Base-by-base conservation (phyloP, 2,113 vertebrate genomes). In the Clarias magur region DNA sequence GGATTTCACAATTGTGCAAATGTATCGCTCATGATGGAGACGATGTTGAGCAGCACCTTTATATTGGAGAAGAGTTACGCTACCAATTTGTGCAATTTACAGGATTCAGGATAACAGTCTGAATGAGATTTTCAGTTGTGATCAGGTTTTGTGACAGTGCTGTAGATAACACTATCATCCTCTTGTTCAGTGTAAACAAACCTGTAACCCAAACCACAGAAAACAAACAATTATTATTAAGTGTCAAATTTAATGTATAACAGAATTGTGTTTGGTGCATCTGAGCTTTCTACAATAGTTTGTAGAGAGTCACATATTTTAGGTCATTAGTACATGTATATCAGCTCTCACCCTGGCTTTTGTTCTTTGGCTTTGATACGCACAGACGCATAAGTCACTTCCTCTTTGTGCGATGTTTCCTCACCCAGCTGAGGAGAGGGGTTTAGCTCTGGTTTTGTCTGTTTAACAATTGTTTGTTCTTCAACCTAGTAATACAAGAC, bases 81-180 rank as follows among this genome's bases (percentile, higher is more conserved):
- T 8, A 48, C 42, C 12, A 42, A 53, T 19, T 11, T 2, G 11
- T 11, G 38, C 25, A 75, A 48, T 79, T 56, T 56, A 8, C 53
- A 56, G n/a, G 13, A 9, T 17, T 79, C 4, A 79, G 9, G n/a
- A 17, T 16, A 13, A 7, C 72, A 5, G 53, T 30, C 1, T 48
- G 78, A n/a, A 30, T 3, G 54, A 79, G 54, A 57, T 30, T 19
- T 60, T 15, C 13, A 23, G 25, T 23, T 80, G 57, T 3, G 57
- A 56, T 83, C 82, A 56, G 65, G 42, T 11, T 83, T 68, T 54
- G 30, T 27, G 48, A 83, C 65, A 2, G 63, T 30, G n/a, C 81
- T 83, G 81, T 83, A 83, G n/a, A 83, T 88, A 48, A 84, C 17
- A 23, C 16, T 56, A 7, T 59, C n/a, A 25, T 88, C 85, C 21